Percentiles rank a stretch among this genome's conserved stretches.
Conservation (phyloP, 2,113 vertebrate species). For the Pelvicachromis taeniatus region DNA sequence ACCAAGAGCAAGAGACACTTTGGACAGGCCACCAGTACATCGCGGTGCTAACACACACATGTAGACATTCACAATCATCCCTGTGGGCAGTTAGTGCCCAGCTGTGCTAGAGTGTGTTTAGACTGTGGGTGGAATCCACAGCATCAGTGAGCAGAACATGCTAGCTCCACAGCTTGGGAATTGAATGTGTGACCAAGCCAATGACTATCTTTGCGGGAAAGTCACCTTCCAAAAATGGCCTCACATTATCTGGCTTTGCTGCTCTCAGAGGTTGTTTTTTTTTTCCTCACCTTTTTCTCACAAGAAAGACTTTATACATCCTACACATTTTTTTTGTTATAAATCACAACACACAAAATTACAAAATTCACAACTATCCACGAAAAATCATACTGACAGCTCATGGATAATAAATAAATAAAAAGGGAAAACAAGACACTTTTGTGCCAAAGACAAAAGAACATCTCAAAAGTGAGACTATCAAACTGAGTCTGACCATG, state of each 20-base stretch:
- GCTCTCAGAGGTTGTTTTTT: neutral
- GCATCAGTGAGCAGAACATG: neutral
- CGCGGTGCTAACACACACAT: neutral
- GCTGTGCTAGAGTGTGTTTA: neutral
- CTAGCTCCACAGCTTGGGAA: neutral
- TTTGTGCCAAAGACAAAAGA: neutral
- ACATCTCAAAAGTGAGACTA: neutral
- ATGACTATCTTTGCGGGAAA: neutral
- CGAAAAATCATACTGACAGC: neutral
- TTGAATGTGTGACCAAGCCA: neutral
- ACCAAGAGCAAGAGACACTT: slow-evolving; percentile 31
- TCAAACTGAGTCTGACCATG: neutral
- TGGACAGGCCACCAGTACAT: slow-evolving; percentile 31
- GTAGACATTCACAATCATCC: neutral
- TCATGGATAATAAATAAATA: neutral
- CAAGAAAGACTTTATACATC: too few species aligned
- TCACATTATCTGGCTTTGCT: neutral
- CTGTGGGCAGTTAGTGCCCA: neutral
- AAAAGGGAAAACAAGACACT: neutral
- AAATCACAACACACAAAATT: neutral
- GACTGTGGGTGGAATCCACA: neutral
- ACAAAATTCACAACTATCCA: neutral
- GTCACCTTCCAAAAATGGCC: neutral
- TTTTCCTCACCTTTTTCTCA: neutral
- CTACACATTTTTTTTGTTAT: neutral